phyloP scores from a whole-genome alignment of 2,797 vertebrate genomes.

The Trachurus trachurus region DNA sequence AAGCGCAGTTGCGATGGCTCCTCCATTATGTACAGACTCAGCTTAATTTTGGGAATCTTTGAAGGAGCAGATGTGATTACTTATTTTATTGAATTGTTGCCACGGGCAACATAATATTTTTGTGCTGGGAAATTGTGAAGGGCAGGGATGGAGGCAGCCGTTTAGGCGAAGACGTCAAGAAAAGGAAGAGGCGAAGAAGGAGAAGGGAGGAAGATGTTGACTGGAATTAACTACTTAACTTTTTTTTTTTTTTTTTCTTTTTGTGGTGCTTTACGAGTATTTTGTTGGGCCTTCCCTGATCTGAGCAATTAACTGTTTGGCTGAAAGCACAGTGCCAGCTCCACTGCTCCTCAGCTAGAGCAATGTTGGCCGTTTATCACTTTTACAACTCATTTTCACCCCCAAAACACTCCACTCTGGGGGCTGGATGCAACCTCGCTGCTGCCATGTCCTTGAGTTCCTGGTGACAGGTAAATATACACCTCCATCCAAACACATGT shows the following conservation, averaged over 20 bases:
- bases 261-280: slow-evolving; percentile 77
- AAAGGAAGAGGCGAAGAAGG: slow-evolving; percentile 49
- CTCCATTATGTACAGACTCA: slow-evolving; percentile 68
- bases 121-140: slow-evolving; percentile 74
- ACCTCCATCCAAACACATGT: slow-evolving; percentile 78
- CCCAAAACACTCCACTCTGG: slow-evolving; percentile 65
- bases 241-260: slow-evolving; percentile 55
- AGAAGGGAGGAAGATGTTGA: slow-evolving; percentile 46
- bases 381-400: slow-evolving; percentile 82
- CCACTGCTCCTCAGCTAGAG: slow-evolving; percentile 64
- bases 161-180: slow-evolving; percentile 48
- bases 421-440: slow-evolving; percentile 61
- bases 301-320: slow-evolving; percentile 84
- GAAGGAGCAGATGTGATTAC: slow-evolving; percentile 81
- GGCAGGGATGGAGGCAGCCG: slow-evolving; percentile 69
- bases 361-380: slow-evolving; percentile 76
- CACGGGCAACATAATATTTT: slow-evolving; percentile 86
- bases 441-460: slow-evolving; percentile 75
- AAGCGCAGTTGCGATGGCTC: slow-evolving; percentile 77
- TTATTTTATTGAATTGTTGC: slow-evolving; percentile 87
- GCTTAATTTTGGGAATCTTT: slow-evolving; percentile 83
- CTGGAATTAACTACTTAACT: slow-evolving; percentile 25
- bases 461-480: slow-evolving; percentile 81
- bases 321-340: slow-evolving; percentile 78
- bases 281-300: slow-evolving; percentile 80